Evolutionary conservation across 2,888 invertebrate species (phyloP), one percentile per base, ranked within the genome.

Genomic region (Megaustenia siamemsis): DNA sequence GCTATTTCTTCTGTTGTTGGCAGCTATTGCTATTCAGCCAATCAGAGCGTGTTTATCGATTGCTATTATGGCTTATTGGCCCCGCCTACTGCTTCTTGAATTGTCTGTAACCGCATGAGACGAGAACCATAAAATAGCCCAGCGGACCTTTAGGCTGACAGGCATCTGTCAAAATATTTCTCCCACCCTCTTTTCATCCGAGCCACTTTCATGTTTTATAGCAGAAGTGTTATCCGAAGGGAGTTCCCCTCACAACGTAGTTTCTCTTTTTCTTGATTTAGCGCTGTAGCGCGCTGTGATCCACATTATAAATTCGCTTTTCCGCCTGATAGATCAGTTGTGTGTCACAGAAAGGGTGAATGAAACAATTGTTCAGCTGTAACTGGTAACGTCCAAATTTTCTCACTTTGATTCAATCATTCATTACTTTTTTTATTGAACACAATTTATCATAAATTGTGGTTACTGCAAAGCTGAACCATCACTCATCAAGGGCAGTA

Each of bases 11-110:
- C 40, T 40, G 32, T 69, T 40, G 68, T 43, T 43, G 15, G 63
- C 73, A 12, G 63, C 0, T 45, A 15, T 3, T 21, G 60, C 10
- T 53, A 38, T 71, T 53, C 77, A 68, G n/a, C 83, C 83, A 83
- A 83, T 83, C 83, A 83, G 45, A 77, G 76, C 66, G 68, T 32
- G 68, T 43, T 40, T 66, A 83, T 77, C 76, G 83, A 83, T 83
- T 49, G 68, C 49, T 83, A 63, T 68, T 68, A 35, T 66, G 76
- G 60, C 63, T 68, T 32, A 68, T 76, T 28, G 53, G 75, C 83
- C 2, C 45, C 83, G 76, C 83, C 83, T 45, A 40, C 66, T 68
- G 15, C n/a, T 32, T 49, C 60, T 53, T 53, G 49, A 68, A 43
- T 77, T 68, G 77, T 77, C 68, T 68, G 45, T 38, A 73, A 60